Evolutionary conservation across 2,797 vertebrate genomes (phyloP).

Genomic region (Brotula barbata): DNA sequence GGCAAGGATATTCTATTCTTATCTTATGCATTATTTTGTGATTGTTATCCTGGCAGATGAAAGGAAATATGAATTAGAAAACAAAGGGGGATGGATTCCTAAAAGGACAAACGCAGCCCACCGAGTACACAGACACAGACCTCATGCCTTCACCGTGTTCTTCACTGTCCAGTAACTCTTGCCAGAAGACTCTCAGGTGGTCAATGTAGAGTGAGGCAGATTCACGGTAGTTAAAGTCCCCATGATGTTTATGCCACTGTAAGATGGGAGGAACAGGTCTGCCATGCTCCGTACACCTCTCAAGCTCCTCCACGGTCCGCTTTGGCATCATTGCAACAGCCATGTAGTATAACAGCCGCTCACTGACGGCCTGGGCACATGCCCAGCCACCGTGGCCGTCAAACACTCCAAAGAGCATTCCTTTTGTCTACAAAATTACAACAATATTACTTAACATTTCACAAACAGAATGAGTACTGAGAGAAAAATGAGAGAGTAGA

Average conservation of each 20-base stretch:
- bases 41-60: no score
- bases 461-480: neutral
- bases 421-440: slow-evolving; percentile 74
- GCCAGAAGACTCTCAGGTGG: slow-evolving; percentile 94
- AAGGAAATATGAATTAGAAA: no score
- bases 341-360: slow-evolving; percentile 90
- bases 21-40: no score
- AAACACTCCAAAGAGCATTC: slow-evolving; percentile 93
- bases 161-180: slow-evolving; percentile 87
- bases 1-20: no score
- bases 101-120: no score
- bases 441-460: neutral
- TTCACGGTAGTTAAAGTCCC: slow-evolving; percentile 83
- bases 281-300: slow-evolving; percentile 84
- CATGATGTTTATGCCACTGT: slow-evolving; percentile 89
- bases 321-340: slow-evolving; percentile 89
- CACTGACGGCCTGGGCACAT: slow-evolving; percentile 91
- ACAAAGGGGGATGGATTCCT: no score
- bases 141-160: slow-evolving; percentile 82
- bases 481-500: neutral
- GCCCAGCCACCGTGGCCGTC: slow-evolving; percentile 93
- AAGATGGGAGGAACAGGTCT: slow-evolving; percentile 86
- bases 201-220: slow-evolving; percentile 86
- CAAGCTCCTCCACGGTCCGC: slow-evolving; percentile 85
- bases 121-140: slow-evolving; percentile 33